These are phyloP conservation scores for Orius insidiosus DNA, from an alignment of 1,140 invertebrate genomes.

Conservation along the genomic window DNA sequence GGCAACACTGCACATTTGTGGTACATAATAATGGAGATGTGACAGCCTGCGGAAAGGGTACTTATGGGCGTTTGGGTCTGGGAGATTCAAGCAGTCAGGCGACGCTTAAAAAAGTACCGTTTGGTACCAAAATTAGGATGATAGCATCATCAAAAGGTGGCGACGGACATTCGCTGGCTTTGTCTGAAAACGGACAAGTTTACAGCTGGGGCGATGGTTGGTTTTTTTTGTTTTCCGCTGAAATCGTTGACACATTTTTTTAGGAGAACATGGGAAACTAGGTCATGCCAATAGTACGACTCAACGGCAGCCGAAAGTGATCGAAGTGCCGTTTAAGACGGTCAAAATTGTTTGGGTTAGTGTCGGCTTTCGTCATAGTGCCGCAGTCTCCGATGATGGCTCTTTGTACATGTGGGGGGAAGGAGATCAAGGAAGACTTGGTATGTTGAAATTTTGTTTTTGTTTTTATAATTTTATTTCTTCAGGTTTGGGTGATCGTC, in stretches of 20 bases:
- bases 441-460: conserved; percentile 20
- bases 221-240: conserved; percentile 6
- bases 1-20: conserved; percentile 48
- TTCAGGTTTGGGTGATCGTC: conserved; percentile 35
- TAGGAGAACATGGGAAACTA: conserved; percentile 34
- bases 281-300: conserved; percentile 36
- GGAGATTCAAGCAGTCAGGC: conserved; percentile 38
- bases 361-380: conserved; percentile 45
- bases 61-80: conserved; percentile 36
- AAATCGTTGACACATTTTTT: conserved; percentile 1
- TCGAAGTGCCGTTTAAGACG: conserved; percentile 29
- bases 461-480: conserved; percentile 7
- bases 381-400: conserved; percentile 36
- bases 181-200: conserved; percentile 37
- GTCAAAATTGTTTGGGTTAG: conserved; percentile 34
- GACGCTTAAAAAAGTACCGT: conserved; percentile 30
- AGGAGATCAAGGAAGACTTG: conserved; percentile 43
- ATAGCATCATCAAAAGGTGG: conserved; percentile 39
- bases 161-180: conserved; percentile 40
- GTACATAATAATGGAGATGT: conserved; percentile 38
- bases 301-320: conserved; percentile 35
- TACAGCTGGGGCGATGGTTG: conserved; percentile 47
- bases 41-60: conserved; percentile 40
- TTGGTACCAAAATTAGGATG: conserved; percentile 29
- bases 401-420: conserved; percentile 41